These are phyloP conservation scores for Danaus chrysippus DNA, from an alignment of 2,888 invertebrate species.

Conservation along the genomic window DNA sequence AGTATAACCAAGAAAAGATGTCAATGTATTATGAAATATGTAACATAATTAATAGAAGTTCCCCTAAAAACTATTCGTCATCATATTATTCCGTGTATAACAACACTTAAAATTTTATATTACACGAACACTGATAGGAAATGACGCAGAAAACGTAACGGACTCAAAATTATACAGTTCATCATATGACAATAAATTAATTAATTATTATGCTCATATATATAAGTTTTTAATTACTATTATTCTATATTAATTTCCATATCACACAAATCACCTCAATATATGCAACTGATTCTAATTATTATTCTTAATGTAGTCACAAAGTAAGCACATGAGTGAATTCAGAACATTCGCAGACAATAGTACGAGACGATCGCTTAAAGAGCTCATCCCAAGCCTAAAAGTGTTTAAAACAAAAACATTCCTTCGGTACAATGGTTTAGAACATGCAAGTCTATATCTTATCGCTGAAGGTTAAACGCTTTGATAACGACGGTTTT, in stretches of 20 bases:
- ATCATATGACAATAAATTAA: no score
- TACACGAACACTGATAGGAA: conserved; percentile 5
- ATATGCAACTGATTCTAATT: no score
- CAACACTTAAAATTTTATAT: conserved; percentile 15
- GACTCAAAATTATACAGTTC: not conserved
- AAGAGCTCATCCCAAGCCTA: conserved; percentile 1
- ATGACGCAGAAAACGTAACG: conserved; percentile 19
- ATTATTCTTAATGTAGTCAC: no score
- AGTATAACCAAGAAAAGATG: no score
- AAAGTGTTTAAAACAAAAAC: conserved; percentile 14
- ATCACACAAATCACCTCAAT: no score
- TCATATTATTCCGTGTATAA: conserved; percentile 16
- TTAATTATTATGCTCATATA: no score
- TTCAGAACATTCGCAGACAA: no score
- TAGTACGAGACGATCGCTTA: not conserved
- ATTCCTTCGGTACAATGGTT: conserved; percentile 15
- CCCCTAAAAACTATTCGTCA: not conserved
- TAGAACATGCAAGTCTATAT: conserved; percentile 37
- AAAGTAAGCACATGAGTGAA: no score
- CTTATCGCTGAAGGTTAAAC: conserved; percentile 43
- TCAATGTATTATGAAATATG: no score
- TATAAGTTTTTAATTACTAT: no score
- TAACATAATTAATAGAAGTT: no score
- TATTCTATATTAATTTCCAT: no score
- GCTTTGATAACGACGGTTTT: conserved; percentile 35